These are phyloP conservation scores for Drosophila colorata DNA, from an alignment of 2,888 invertebrate species.

Conservation along the genomic window DNA sequence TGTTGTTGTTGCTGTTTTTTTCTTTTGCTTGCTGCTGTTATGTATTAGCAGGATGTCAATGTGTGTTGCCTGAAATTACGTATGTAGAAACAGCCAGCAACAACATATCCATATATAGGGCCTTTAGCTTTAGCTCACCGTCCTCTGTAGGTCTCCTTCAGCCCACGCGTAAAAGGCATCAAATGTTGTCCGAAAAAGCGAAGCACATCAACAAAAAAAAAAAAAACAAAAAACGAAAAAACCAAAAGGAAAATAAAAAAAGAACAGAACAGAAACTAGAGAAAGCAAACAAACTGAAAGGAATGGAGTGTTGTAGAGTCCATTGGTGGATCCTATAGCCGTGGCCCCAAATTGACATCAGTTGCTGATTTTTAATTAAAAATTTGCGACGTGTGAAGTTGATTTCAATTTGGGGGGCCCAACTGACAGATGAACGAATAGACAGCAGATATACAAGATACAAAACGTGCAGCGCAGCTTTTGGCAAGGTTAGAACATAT, in stretches of 20 bases:
- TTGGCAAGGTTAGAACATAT: slow-evolving; percentile 4
- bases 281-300: slow-evolving; percentile 6
- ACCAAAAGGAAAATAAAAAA: not conserved
- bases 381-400: slow-evolving; percentile 81
- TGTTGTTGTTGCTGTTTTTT: slow-evolving; percentile 3
- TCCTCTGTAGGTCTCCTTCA: not conserved
- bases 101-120: slow-evolving; percentile 15
- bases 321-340: slow-evolving; percentile 25
- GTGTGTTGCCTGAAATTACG: slow-evolving; percentile 70
- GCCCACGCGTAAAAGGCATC: slow-evolving; percentile 69
- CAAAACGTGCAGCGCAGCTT: slow-evolving; percentile 18
- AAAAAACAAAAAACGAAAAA: slow-evolving; percentile 2
- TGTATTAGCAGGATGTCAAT: slow-evolving; percentile 78
- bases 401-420: slow-evolving; percentile 72
- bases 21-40: slow-evolving; percentile 35
- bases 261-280: slow-evolving; percentile 2
- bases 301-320: slow-evolving; percentile 5
- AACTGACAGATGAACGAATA: slow-evolving; percentile 68
- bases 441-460: slow-evolving; percentile 8
- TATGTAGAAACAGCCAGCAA: slow-evolving; percentile 37
- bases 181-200: slow-evolving; percentile 73
- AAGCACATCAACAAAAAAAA: slow-evolving; percentile 44
- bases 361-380: slow-evolving; percentile 81
- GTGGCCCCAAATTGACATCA: slow-evolving; percentile 73
- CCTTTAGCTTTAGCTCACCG: not conserved